Conservation (phyloP, 1,140 invertebrate genomes). For the Argopecten irradians region DNA sequence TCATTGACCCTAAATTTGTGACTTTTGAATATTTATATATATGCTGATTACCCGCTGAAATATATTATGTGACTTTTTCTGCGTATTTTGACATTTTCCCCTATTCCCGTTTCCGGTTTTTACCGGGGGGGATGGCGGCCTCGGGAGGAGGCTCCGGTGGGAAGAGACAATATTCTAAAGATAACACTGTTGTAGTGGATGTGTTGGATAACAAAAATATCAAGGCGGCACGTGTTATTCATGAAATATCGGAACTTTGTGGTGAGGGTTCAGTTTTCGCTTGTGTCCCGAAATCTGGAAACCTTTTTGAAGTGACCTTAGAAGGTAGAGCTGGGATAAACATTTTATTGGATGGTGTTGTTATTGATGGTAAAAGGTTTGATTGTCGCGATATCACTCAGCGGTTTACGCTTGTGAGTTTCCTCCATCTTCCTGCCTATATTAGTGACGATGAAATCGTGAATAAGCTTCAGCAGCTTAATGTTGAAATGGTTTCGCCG, state of each 20-base stretch:
- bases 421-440: constrained; percentile 35
- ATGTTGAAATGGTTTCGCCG: constrained; percentile 27
- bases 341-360: background rate
- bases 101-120: background rate
- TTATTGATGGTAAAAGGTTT: background rate
- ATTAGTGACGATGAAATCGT: constrained; percentile 27
- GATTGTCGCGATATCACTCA: background rate
- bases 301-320: constrained; percentile 1
- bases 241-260: background rate
- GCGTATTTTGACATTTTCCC: background rate
- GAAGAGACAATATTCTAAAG: background rate
- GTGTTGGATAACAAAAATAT: background rate
- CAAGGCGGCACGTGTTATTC: background rate
- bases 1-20: background rate
- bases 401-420: background rate
- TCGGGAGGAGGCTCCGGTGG: background rate
- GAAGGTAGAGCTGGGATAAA: background rate
- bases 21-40: background rate
- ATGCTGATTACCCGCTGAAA: background rate
- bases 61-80: background rate
- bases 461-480: background rate
- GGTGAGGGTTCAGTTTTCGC: background rate
- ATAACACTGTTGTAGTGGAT: background rate
- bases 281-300: background rate
- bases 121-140: background rate